Percentiles rank a stretch among this genome's conserved stretches.
These are phyloP conservation scores for Dufourea novaeangliae DNA, from an alignment of 1,140 invertebrate species.

Conservation along the genomic window DNA sequence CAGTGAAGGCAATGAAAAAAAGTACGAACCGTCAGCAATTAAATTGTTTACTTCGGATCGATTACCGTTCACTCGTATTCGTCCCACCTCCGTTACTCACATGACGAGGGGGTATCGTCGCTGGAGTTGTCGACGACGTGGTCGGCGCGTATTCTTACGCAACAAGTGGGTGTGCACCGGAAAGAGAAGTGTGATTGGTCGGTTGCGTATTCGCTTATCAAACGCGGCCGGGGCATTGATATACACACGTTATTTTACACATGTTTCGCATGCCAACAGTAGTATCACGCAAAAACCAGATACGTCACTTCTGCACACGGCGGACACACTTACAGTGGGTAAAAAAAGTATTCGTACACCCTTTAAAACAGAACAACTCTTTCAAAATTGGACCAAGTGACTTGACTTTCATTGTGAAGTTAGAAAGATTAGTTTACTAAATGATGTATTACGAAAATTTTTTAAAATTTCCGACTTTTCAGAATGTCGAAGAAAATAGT, in stretches of 20 bases:
- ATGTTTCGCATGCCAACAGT: conserved; percentile 2
- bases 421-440: too few species aligned
- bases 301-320: not conserved
- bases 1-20: not conserved
- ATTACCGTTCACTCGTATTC: conserved; percentile 26
- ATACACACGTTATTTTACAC: conserved; percentile 1
- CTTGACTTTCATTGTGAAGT: too few species aligned
- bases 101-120: not conserved
- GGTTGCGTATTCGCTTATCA: not conserved
- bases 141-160: conserved; percentile 21
- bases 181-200: conserved; percentile 40
- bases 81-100: not conserved
- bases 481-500: too few species aligned
- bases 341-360: too few species aligned
- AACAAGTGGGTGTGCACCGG: conserved; percentile 60
- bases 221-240: not conserved
- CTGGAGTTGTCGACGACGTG: conserved; percentile 2
- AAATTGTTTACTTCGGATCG: conserved; percentile 32
- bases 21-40: conserved; percentile 6
- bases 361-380: too few species aligned
- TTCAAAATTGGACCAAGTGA: too few species aligned
- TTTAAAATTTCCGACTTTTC: too few species aligned
- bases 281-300: not conserved
- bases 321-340: not conserved
- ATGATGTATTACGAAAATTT: too few species aligned